Evolutionary conservation across 2,113 vertebrate species (phyloP).

Genomic region (Saccopteryx bilineata): DNA sequence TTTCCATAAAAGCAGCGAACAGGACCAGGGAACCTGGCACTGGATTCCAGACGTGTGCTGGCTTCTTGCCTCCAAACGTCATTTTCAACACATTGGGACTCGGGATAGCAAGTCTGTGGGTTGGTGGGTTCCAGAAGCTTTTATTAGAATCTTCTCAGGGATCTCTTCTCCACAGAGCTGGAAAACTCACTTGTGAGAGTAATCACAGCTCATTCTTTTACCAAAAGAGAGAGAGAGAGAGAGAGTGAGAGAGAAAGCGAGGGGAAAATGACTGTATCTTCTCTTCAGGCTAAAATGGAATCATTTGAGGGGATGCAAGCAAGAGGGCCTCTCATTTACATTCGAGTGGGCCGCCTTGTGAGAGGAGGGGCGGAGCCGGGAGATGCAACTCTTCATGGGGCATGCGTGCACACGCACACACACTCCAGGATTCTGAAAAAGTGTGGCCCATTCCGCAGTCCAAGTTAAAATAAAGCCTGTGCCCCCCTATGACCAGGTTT

Average conservation of each 20-base stretch:
- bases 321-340: rapidly evolving
- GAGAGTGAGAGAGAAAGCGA: background rate
- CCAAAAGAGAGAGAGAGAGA: too few species aligned
- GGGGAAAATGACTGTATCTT: rapidly evolving
- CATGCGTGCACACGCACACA: background rate
- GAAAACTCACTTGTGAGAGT: background rate
- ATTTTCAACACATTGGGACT: background rate
- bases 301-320: background rate
- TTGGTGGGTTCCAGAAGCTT: slow-evolving; percentile 44
- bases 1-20: slow-evolving; percentile 31
- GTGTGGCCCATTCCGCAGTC: background rate
- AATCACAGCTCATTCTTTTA: background rate
- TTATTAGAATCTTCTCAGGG: slow-evolving; percentile 30
- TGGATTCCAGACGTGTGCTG: background rate
- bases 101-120: background rate
- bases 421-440: background rate
- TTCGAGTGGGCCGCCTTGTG: background rate
- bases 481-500: background rate
- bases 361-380: rapidly evolving
- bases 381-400: background rate
- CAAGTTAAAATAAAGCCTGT: background rate
- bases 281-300: background rate
- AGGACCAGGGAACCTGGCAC: background rate
- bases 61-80: background rate
- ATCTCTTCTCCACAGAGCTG: background rate